phyloP scores from a whole-genome alignment of 2,888 invertebrate genomes.

The Lamellibrachia columna region DNA sequence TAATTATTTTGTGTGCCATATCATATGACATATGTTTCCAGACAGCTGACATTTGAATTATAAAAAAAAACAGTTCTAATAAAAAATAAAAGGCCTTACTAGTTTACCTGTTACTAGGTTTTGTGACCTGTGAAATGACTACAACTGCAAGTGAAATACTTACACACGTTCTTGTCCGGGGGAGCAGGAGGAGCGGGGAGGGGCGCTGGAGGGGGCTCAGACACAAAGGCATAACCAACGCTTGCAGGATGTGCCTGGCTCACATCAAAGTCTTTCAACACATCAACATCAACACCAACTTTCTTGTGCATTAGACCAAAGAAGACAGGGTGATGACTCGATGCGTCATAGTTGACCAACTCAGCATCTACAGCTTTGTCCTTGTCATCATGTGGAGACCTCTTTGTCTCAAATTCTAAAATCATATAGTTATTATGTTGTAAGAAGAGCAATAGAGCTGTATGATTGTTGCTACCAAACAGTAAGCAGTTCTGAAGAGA shows the following conservation, averaged over 20 bases:
- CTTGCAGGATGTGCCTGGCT: conserved; percentile 60
- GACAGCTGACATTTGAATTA: too few species aligned
- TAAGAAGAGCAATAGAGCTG: not conserved
- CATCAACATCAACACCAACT: conserved; percentile 46
- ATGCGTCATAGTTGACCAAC: conserved; percentile 59
- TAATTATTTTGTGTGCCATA: too few species aligned
- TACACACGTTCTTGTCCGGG: conserved; percentile 57
- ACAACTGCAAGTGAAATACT: conserved; percentile 33
- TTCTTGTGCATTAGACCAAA: conserved; percentile 59
- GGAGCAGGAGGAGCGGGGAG: conserved; percentile 52
- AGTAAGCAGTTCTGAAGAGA: too few species aligned
- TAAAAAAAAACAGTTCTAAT: too few species aligned
- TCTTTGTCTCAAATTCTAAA: conserved; percentile 50
- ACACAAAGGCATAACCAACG: conserved; percentile 59
- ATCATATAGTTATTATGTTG: not conserved
- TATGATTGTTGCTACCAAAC: not conserved
- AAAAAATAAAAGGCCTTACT: too few species aligned
- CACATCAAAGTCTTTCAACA: conserved; percentile 55
- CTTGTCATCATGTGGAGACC: conserved; percentile 52
- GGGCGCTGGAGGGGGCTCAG: conserved; percentile 53
- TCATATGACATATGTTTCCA: too few species aligned
- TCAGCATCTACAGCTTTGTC: conserved; percentile 51
- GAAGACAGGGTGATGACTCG: conserved; percentile 60
- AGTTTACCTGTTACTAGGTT: too few species aligned
- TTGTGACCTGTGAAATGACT: not conserved